Conservation (phyloP, 2,888 invertebrate species). For the Graphium colonna region DNA sequence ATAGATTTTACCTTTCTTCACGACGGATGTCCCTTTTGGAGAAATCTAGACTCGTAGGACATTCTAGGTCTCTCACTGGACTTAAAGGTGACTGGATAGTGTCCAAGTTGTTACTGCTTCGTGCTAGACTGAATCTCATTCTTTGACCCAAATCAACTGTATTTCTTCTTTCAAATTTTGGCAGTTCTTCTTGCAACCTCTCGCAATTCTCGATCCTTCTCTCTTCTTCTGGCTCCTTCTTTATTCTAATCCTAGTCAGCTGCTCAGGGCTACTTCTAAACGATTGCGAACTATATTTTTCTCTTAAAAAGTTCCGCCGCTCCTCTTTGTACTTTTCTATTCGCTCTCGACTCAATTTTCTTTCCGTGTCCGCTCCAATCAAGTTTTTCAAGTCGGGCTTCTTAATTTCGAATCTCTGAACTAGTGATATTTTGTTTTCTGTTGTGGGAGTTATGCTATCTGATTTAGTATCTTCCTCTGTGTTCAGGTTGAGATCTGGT, state of each 20-base stretch:
- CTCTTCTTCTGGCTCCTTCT: conserved; percentile 47
- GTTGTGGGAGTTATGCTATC: conserved; percentile 79
- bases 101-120: conserved; percentile 62
- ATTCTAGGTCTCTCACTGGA: conserved; percentile 33
- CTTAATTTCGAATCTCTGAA: conserved; percentile 71
- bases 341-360: conserved; percentile 86
- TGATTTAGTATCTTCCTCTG: conserved; percentile 45
- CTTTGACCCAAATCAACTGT: conserved; percentile 72
- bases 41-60: conserved; percentile 13
- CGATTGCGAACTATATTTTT: conserved; percentile 92
- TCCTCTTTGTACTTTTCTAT: conserved; percentile 96
- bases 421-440: conserved; percentile 81
- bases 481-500: conserved; percentile 67
- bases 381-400: conserved; percentile 54
- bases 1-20: conserved; percentile 45
- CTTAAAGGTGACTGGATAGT: conserved; percentile 55
- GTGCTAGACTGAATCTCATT: conserved; percentile 63
- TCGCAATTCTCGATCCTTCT: conserved; percentile 44
- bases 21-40: conserved; percentile 30
- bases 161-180: conserved; percentile 69
- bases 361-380: conserved; percentile 68
- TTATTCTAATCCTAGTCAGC: conserved; percentile 62
- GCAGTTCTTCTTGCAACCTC: conserved; percentile 47
- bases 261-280: conserved; percentile 83
- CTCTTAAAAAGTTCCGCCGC: conserved; percentile 89